These are phyloP conservation scores for Atta colombica DNA, from an alignment of 1,140 invertebrate genomes.

Conservation along the genomic window DNA sequence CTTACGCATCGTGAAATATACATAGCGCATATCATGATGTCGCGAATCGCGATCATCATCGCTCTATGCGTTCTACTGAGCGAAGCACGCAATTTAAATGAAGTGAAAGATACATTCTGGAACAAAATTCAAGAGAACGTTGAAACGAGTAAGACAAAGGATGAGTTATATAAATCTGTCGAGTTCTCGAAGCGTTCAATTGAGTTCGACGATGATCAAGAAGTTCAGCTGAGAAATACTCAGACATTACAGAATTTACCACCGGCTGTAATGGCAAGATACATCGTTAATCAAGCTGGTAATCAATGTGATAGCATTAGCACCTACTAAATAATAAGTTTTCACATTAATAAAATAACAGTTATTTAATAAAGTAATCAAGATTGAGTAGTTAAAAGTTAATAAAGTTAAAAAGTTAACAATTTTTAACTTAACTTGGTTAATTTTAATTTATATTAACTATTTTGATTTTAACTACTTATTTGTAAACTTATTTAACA, in stretches of 20 bases:
- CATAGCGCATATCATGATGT: background rate
- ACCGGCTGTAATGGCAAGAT: conserved; percentile 67
- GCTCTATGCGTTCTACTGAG: conserved; percentile 25
- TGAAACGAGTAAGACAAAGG: conserved; percentile 38
- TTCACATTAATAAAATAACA: background rate
- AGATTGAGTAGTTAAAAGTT: too few relatives aligned
- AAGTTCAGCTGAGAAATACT: background rate
- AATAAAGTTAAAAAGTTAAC: too few relatives aligned
- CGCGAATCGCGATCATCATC: conserved; percentile 9
- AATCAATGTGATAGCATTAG: conserved; percentile 6
- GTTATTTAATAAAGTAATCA: background rate
- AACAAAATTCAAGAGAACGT: conserved; percentile 60
- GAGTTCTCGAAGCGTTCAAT: background rate
- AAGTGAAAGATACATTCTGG: conserved; percentile 26
- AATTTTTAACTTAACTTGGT: too few relatives aligned
- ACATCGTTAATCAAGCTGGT: conserved; percentile 73
- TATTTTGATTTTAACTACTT: too few relatives aligned
- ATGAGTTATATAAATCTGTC: background rate
- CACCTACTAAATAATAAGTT: background rate
- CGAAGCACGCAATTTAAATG: background rate
- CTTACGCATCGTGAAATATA: background rate
- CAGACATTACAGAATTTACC: background rate
- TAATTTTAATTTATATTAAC: too few relatives aligned
- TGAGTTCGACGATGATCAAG: background rate
- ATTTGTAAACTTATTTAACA: too few relatives aligned